These are phyloP conservation scores for Ceriagrion tenellum DNA, from an alignment of 2,888 invertebrate genomes.

Conservation along the genomic window DNA sequence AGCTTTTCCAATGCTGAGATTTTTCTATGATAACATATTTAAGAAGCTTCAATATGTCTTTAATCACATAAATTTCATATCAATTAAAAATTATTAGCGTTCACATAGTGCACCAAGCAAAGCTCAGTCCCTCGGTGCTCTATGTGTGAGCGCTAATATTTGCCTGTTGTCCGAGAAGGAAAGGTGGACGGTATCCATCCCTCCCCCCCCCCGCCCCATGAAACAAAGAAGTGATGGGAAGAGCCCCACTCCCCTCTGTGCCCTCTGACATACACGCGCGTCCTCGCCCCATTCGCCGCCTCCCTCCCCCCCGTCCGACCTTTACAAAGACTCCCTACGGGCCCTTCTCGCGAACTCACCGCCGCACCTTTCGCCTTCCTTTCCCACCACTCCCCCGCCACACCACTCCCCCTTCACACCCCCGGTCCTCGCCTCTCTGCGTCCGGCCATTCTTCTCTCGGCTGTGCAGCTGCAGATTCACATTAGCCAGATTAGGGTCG, in stretches of 20 bases:
- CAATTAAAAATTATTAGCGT: too few species aligned
- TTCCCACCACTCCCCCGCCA: background rate
- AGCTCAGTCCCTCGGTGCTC: too few species aligned
- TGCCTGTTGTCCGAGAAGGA: background rate
- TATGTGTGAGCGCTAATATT: too few species aligned
- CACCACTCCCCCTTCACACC: background rate
- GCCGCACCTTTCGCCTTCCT: background rate
- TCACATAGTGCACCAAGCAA: too few species aligned
- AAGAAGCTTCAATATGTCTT: too few species aligned
- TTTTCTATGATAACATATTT: too few species aligned
- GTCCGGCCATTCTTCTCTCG: background rate
- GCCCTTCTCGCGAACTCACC: background rate
- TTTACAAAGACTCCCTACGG: background rate
- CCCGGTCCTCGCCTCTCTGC: background rate
- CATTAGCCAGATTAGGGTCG: background rate
- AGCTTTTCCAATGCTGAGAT: too few species aligned
- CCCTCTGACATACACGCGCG: conserved; percentile 3
- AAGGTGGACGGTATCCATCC: background rate
- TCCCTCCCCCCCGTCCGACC: background rate
- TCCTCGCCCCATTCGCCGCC: background rate
- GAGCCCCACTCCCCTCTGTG: background rate
- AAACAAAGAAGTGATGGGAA: background rate
- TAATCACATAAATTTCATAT: too few species aligned
- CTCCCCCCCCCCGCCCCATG: background rate
- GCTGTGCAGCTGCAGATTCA: background rate